Evolutionary conservation across 2,113 vertebrate genomes (phyloP), one percentile per base, ranked within the genome.

Genomic region (Bambusicola thoracicus): DNA sequence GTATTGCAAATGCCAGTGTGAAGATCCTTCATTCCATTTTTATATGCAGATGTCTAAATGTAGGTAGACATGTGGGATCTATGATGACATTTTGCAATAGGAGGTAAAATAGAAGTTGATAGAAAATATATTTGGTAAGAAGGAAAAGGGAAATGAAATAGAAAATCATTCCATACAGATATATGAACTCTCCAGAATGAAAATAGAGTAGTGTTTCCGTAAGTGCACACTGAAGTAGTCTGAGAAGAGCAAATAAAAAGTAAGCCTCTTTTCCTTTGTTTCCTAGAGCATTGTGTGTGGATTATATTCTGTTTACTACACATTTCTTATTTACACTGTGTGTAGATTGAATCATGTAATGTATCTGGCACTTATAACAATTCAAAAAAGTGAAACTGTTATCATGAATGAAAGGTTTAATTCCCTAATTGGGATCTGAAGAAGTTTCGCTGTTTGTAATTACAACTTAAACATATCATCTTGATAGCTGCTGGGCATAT

Each of bases 1-100:
- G 46, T 27, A 67, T 80, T 92, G 62, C 55, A 91, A 82, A 93
- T 87, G 85, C 17, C 65, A 72, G 7, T 25, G 53, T 29, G 41
- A 92, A 89, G 66, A 77, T 38, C 34, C 11, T 81, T 91, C 49
- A 74, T 77, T 84, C 55, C 38, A 63, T 95, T 93, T 90, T 95
- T 76, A 68, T 85, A 70, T 82, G 67, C 44, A 73, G 44, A 65
- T 85, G 20, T 65, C 75, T 95, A 85, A 91, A 91, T 89, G 75
- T 44, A 76, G 53, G 66, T 62, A 85, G 86, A 90, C 62, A 49
- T 65, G 62, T 6, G 6, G 40, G 66, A 92, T 93, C 58, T 82
- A 20, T 81, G 56, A 82, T 95, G 96, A 87, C 91, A 74, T 90
- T 92, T 93, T 94, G 36, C 66, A 89, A 91, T 65, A 66, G 67